Evolutionary conservation across 2,797 vertebrate genomes (phyloP).

Genomic region (Anabas testudineus): DNA sequence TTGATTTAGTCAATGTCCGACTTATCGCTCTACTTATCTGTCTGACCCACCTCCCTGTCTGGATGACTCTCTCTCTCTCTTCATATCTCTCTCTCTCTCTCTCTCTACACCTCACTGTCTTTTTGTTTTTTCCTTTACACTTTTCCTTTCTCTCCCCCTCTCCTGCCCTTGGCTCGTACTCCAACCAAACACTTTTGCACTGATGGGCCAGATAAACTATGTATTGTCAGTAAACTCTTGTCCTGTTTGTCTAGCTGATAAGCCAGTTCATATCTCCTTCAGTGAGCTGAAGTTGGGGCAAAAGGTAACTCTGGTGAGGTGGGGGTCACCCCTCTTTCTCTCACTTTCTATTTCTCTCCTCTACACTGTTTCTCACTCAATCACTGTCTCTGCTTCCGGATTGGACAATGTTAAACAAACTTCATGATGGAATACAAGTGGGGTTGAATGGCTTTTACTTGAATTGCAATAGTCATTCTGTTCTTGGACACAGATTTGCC

Average conservation of each 20-base stretch:
- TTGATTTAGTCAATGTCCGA: conserved; percentile 76
- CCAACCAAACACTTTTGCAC: conserved; percentile 60
- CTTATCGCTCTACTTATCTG: conserved; percentile 81
- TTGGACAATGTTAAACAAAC: conserved; percentile 72
- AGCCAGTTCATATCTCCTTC: conserved; percentile 48
- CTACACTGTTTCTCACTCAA: conserved; percentile 19
- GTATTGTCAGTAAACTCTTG: conserved; percentile 72
- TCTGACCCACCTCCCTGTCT: conserved; percentile 72
- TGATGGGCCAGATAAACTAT: conserved; percentile 62
- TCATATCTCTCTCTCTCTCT: conserved; percentile 8
- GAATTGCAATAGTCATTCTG: conserved; percentile 67
- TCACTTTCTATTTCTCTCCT: conserved; percentile 17
- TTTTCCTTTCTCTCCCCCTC: neutral
- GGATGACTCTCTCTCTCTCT: conserved; percentile 62
- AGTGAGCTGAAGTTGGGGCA: conserved; percentile 42
- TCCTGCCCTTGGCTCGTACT: conserved; percentile 20
- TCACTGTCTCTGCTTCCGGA: conserved; percentile 54
- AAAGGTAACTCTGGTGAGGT: conserved; percentile 44
- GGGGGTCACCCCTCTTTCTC: conserved; percentile 13
- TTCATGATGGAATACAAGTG: conserved; percentile 65
- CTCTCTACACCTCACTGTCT: neutral
- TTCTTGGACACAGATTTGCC: conserved; percentile 64
- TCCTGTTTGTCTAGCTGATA: conserved; percentile 70
- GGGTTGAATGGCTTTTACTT: conserved; percentile 67
- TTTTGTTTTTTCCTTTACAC: conserved; percentile 7